Conservation (phyloP, 1,140 invertebrate species). For the Trichogramma pretiosum region DNA sequence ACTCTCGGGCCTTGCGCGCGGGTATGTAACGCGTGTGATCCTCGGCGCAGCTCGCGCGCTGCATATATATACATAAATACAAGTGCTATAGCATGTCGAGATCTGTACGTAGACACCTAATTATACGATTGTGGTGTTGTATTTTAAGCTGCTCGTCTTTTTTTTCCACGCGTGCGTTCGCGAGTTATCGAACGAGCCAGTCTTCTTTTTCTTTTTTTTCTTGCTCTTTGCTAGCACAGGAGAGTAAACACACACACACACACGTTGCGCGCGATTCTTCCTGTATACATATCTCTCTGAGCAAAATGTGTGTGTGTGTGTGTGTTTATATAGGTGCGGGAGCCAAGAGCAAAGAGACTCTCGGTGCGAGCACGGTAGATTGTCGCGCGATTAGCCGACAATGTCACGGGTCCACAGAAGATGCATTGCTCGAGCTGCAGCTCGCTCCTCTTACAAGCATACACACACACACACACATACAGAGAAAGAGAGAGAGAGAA, state of each 20-base stretch:
- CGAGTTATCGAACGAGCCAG: too few relatives aligned
- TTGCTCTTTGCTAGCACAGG: too few relatives aligned
- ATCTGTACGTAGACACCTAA: conserved; percentile 37
- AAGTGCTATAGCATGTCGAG: too few relatives aligned
- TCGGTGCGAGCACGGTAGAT: conserved; percentile 32
- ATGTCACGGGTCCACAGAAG: conserved; percentile 41
- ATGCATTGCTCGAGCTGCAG: conserved; percentile 40
- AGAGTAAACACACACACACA: not conserved
- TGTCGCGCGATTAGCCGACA: conserved; percentile 45
- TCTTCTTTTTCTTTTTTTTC: too few relatives aligned
- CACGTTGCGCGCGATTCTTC: not conserved
- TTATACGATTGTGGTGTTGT: conserved; percentile 43
- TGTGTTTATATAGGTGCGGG: not conserved
- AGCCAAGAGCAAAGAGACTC: conserved; percentile 12
- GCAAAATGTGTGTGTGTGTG: not conserved
- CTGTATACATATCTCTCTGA: too few relatives aligned
- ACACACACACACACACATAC: conserved; percentile 2
- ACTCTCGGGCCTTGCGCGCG: not conserved
- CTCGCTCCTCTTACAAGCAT: conserved; percentile 20
- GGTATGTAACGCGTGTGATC: conserved; percentile 17
- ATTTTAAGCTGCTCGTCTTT: too few relatives aligned
- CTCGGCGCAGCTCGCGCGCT: too few relatives aligned
- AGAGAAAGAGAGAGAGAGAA: too few relatives aligned
- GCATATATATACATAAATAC: too few relatives aligned
- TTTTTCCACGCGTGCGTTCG: too few relatives aligned